Evolutionary conservation across 2,113 vertebrate species (phyloP).

Genomic region (Pristiophorus japonicus): DNA sequence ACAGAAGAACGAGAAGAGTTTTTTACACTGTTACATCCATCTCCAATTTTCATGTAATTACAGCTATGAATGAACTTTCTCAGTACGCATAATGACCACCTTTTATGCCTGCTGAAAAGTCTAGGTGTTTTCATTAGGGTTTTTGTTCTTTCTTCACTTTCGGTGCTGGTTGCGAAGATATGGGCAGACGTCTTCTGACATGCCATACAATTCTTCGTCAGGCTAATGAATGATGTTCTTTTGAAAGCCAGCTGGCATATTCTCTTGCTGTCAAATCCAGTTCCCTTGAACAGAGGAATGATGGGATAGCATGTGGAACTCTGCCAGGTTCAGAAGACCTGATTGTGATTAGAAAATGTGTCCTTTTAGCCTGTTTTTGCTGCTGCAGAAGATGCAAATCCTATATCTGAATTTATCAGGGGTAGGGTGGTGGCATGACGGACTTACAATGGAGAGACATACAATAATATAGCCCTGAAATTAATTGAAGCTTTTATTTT

Average conservation of each 20-base stretch:
- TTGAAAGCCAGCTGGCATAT: conserved; percentile 63
- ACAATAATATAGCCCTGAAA: background rate
- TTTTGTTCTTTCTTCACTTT: conserved; percentile 69
- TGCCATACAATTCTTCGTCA: conserved; percentile 52
- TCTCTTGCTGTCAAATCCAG: conserved; percentile 55
- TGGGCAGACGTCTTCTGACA: conserved; percentile 64
- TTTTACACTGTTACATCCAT: conserved; percentile 60
- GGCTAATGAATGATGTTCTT: conserved; percentile 51
- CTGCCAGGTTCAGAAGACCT: conserved; percentile 45
- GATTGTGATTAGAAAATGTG: conserved; percentile 48
- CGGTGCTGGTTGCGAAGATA: conserved; percentile 63
- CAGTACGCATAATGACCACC: conserved; percentile 71
- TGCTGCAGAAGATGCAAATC: background rate
- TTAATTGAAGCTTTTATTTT: background rate
- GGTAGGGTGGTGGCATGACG: background rate
- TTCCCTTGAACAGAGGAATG: conserved; percentile 50
- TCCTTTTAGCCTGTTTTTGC: conserved; percentile 41
- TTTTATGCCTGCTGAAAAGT: conserved; percentile 73
- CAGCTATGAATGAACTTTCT: conserved; percentile 66
- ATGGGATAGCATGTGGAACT: conserved; percentile 50
- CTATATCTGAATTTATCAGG: background rate
- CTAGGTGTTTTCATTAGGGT: conserved; percentile 65
- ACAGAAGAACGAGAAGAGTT: conserved; percentile 63
- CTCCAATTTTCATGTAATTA: conserved; percentile 74
- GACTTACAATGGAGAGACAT: background rate